Evolutionary conservation across 2,113 vertebrate species (phyloP).

Genomic region (Paradisaea rubra): DNA sequence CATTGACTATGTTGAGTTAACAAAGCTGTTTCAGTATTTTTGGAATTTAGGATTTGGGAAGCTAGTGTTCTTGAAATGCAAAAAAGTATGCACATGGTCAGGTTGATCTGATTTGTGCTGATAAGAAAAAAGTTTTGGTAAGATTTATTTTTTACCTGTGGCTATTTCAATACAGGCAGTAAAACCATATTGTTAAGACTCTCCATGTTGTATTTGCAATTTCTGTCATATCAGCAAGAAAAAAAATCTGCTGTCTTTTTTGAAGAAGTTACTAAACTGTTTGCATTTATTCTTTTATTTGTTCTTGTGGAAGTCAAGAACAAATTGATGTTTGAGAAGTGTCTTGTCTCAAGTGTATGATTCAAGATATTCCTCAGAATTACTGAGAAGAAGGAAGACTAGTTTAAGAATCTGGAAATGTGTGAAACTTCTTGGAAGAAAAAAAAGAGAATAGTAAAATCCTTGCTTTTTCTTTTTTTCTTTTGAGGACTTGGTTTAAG

Average conservation of each 20-base stretch:
- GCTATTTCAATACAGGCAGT: background rate
- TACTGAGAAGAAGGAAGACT: background rate
- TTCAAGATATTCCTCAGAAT: background rate
- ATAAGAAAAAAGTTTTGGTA: background rate
- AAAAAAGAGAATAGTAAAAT: background rate
- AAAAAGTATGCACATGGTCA: background rate
- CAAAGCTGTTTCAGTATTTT: background rate
- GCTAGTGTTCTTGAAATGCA: background rate
- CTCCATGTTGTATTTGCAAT: background rate
- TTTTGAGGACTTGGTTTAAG: background rate
- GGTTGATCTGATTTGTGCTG: background rate
- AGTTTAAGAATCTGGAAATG: background rate
- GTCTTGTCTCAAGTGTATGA: background rate
- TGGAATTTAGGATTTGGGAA: background rate
- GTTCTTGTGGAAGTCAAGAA: background rate
- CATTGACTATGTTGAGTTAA: background rate
- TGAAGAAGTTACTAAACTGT: background rate
- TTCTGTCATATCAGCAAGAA: background rate
- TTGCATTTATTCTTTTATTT: background rate
- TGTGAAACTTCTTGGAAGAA: background rate
- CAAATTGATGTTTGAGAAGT: background rate
- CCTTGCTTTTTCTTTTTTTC: background rate
- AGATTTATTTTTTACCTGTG: background rate
- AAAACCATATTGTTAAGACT: background rate
- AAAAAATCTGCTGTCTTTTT: background rate